Conservation (phyloP, 2,888 invertebrate species). For the Plemyria rubiginata region DNA sequence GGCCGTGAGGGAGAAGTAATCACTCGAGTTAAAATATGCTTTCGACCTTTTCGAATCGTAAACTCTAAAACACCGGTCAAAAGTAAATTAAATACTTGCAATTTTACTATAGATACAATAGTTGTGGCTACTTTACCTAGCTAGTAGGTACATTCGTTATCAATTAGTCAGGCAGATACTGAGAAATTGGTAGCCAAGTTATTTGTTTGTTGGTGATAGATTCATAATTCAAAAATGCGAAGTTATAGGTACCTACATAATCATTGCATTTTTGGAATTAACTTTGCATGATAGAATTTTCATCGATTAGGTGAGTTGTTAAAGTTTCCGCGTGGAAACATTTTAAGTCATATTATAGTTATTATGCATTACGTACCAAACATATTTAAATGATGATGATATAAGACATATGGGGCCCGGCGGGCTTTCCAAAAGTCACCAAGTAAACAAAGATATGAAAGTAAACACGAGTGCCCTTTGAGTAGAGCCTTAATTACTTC, state of each 20-base stretch:
- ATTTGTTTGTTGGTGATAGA: slow-evolving; percentile 12
- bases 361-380: no score
- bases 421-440: slow-evolving; percentile 42
- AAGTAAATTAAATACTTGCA: background rate
- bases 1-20: background rate
- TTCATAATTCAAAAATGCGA: slow-evolving; percentile 1
- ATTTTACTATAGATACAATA: background rate
- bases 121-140: background rate
- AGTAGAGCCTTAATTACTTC: slow-evolving; percentile 43
- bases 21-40: no score
- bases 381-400: background rate
- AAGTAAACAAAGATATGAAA: slow-evolving; percentile 48
- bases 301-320: no score
- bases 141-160: slow-evolving; percentile 7
- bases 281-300: no score
- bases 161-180: slow-evolving; percentile 19
- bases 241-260: no score
- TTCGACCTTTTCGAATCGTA: no score
- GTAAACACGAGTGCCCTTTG: slow-evolving; percentile 55
- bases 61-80: no score
- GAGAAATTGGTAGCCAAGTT: slow-evolving; percentile 7
- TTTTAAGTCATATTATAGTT: no score
- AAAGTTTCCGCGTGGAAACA: no score
- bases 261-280: no score
- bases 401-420: no score